Evolutionary conservation across 2,113 vertebrate species (phyloP).

Genomic region (Salvator merianae): DNA sequence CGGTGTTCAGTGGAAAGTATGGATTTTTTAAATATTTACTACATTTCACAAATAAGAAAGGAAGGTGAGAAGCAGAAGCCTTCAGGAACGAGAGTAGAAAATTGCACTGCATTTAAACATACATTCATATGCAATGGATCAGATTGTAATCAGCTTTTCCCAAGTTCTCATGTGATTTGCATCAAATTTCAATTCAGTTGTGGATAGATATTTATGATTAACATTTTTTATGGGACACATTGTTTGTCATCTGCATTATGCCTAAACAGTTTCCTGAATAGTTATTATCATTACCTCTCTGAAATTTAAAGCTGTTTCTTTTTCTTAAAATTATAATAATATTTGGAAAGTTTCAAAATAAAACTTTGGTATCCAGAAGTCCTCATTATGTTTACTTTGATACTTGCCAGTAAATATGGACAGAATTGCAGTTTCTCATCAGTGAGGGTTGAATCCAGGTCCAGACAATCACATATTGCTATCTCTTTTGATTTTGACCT

Average conservation of each 20-base stretch:
- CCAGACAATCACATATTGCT: too few relatives aligned
- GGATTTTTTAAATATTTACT: constrained; percentile 38
- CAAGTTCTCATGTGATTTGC: constrained; percentile 39
- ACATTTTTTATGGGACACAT: constrained; percentile 37
- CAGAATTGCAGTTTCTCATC: background rate
- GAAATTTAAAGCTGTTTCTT: constrained; percentile 50
- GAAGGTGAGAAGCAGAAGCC: background rate
- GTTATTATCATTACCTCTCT: constrained; percentile 1
- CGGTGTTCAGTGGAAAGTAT: constrained; percentile 5
- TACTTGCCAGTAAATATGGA: background rate
- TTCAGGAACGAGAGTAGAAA: background rate
- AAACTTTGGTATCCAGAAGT: too few relatives aligned
- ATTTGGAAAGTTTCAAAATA: constrained; percentile 36
- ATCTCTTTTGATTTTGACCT: too few relatives aligned
- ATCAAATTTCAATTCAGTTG: constrained; percentile 49
- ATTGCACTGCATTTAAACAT: constrained; percentile 31
- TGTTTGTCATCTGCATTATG: constrained; percentile 51
- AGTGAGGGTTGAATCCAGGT: background rate
- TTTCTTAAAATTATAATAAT: constrained; percentile 37
- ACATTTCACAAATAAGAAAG: constrained; percentile 20
- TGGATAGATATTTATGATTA: constrained; percentile 45
- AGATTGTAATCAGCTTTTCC: constrained; percentile 41
- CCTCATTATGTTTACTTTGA: background rate
- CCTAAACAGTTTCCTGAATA: background rate
- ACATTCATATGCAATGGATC: constrained; percentile 28